phyloP scores from a whole-genome alignment of 2,113 vertebrate species.

The Scomber colias region DNA sequence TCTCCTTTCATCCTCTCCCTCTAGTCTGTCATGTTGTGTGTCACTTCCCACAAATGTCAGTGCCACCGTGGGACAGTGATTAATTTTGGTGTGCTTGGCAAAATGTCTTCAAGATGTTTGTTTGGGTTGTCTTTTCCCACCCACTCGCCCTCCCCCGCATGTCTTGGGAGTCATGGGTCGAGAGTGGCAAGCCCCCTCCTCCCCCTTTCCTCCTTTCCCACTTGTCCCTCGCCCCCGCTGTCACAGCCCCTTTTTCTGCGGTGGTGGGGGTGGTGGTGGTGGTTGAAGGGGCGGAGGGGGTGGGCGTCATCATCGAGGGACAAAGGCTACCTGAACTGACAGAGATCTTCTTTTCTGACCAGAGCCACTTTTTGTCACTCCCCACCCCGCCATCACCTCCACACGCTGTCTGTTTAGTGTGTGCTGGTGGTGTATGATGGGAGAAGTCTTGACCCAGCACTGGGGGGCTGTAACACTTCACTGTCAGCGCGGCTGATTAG shows the following conservation, averaged over 20 bases:
- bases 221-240: slow-evolving; percentile 45
- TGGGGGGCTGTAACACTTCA: slow-evolving; percentile 82
- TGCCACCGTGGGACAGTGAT: slow-evolving; percentile 84
- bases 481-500: slow-evolving; percentile 85
- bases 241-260: slow-evolving; percentile 43
- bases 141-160: slow-evolving; percentile 44
- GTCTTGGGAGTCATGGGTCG: slow-evolving; percentile 71
- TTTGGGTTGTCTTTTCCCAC: slow-evolving; percentile 83
- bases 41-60: slow-evolving; percentile 85
- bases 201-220: slow-evolving; percentile 24
- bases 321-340: slow-evolving; percentile 84
- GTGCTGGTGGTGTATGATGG: slow-evolving; percentile 76
- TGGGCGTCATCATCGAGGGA: slow-evolving; percentile 70
- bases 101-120: slow-evolving; percentile 86
- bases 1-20: slow-evolving; percentile 76
- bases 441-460: slow-evolving; percentile 81
- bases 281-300: slow-evolving; percentile 5
- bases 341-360: slow-evolving; percentile 82
- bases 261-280: too few relatives aligned
- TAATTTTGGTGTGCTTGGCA: slow-evolving; percentile 84
- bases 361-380: slow-evolving; percentile 73
- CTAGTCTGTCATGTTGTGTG: slow-evolving; percentile 82
- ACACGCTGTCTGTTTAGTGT: slow-evolving; percentile 74
- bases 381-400: slow-evolving; percentile 48
- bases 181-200: slow-evolving; percentile 58